Evolutionary conservation across 2,888 invertebrate species (phyloP).

Genomic region (Oasisia sp.): DNA sequence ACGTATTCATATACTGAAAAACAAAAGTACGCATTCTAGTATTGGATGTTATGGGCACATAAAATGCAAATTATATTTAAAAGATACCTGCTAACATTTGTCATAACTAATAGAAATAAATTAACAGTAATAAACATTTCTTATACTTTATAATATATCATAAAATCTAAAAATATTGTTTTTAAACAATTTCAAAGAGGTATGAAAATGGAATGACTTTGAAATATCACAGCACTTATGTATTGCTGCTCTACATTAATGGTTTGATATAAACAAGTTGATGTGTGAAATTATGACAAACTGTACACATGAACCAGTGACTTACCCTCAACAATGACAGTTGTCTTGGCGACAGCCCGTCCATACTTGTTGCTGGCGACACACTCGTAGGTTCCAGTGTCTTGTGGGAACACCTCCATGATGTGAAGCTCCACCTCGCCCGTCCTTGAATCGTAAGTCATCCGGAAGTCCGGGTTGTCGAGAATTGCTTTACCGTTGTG

Average conservation of each 20-base stretch:
- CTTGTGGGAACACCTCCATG: constrained; percentile 94
- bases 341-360: constrained; percentile 84
- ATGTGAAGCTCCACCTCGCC: constrained; percentile 82
- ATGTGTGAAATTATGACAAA: neutral
- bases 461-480: constrained; percentile 51
- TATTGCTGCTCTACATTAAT: too few species aligned
- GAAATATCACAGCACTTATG: too few species aligned
- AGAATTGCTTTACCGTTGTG: constrained; percentile 75
- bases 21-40: neutral
- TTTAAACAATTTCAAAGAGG: too few species aligned
- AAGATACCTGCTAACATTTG: neutral
- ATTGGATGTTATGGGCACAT: neutral
- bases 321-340: constrained; percentile 57
- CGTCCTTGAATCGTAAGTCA: constrained; percentile 57
- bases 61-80: neutral
- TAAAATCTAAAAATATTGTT: too few species aligned
- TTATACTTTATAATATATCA: too few species aligned
- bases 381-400: constrained; percentile 96
- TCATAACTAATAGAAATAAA: neutral
- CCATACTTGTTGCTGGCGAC: constrained; percentile 94
- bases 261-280: neutral
- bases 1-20: constrained; percentile 71
- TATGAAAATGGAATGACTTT: too few species aligned
- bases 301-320: neutral
- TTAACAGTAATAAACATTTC: neutral